Evolutionary conservation across 2,888 invertebrate species (phyloP), one percentile per base, ranked within the genome.

Genomic region (Heteromyza rotundicornis): DNA sequence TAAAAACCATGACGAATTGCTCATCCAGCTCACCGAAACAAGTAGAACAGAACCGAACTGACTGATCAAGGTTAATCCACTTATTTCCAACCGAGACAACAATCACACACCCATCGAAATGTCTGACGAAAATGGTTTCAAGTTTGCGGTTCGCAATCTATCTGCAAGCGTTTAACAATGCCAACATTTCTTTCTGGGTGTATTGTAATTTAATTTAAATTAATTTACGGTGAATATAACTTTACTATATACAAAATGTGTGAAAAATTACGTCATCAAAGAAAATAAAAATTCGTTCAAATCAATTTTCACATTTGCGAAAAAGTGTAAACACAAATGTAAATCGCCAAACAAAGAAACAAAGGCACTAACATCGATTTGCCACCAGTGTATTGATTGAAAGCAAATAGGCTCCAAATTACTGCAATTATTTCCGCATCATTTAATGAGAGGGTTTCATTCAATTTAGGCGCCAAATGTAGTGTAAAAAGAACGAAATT

Each of bases 361-460:
- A n/a, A n/a, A n/a, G n/a, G n/a, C n/a, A n/a, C n/a, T n/a, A n/a
- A n/a, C n/a, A n/a, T n/a, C n/a, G n/a, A n/a, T n/a, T n/a, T n/a
- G 19, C 19, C 3, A 7, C 47, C 47, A 19, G 17, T 47, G 47
- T 47, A 47, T 19, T 19, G 47, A 3, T 7, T 47, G 47, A 47
- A 47, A 19, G 47, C 19, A 20, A 47, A 17, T 3, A 17, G n/a
- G 47, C 47, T 47, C 20, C 47, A 47, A 40, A 32, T 55, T 55
- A 40, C 14, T 14, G 55, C 55, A 55, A 55, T 55, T 55, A 55
- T 55, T 78, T 78, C 78, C 78, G 80, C 79, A 70, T 79, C 74
- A 78, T 57, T 75, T 71, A 69, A 70, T 74, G 71, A 62, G 78
- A 75, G 71, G 69, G 69, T 64, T 68, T n/a, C 60, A 62, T 66